Conservation (phyloP, 2,797 vertebrate genomes). For the Anabacerthia variegaticeps region DNA sequence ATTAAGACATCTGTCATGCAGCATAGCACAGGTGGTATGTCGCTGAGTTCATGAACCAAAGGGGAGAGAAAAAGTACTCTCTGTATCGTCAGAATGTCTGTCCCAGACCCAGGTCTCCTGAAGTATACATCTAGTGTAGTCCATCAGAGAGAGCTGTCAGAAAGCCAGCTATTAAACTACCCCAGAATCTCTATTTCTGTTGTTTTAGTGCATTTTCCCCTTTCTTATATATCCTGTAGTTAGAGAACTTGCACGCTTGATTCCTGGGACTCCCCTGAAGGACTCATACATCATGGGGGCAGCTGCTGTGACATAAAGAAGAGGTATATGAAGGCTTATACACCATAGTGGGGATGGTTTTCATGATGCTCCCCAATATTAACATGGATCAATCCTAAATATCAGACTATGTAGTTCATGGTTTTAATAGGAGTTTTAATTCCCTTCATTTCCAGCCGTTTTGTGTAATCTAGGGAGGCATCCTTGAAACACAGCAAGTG, state of each 20-base stretch:
- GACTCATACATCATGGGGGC: neutral
- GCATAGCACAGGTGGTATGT: rapidly evolving
- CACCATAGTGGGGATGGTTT: rapidly evolving
- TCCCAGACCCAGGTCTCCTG: neutral
- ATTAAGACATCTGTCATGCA: neutral
- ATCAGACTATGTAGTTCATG: neutral
- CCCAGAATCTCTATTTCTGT: neutral
- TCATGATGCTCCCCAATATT: neutral
- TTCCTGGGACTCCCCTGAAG: neutral
- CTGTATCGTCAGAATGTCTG: neutral
- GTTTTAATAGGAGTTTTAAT: neutral
- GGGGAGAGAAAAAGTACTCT: neutral
- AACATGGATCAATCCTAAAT: neutral
- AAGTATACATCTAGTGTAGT: rapidly evolving
- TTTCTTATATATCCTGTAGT: neutral
- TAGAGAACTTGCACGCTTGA: neutral
- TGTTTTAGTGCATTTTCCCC: neutral
- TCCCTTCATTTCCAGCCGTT: neutral
- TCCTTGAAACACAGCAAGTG: neutral
- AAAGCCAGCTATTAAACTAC: neutral
- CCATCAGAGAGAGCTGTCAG: neutral
- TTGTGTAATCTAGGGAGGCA: neutral
- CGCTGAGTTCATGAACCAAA: neutral
- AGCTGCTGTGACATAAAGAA: neutral
- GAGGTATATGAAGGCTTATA: neutral